Conservation (phyloP, 2,888 invertebrate genomes). For the Lithophane semibrunnea region DNA sequence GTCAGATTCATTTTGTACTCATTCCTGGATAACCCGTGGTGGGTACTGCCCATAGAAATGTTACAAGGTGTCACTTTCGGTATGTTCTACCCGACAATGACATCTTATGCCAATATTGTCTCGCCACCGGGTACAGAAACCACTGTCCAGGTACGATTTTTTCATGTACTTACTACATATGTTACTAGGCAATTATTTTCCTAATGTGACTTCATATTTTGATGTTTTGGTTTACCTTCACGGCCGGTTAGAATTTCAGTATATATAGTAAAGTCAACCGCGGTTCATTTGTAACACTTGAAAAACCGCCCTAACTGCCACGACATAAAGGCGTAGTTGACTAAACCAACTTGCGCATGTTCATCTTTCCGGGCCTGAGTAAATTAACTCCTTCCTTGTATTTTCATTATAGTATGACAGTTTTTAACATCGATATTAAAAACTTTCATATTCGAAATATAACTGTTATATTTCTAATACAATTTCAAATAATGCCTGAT, state of each 20-base stretch:
- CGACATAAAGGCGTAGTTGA: not conserved
- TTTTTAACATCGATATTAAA: not conserved
- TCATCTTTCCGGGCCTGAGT: not conserved
- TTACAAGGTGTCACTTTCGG: constrained; percentile 97
- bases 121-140: constrained; percentile 96
- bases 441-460: no score
- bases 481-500: not conserved
- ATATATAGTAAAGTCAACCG: not conserved
- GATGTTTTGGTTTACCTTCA: not conserved
- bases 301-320: not conserved
- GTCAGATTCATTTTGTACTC: constrained; percentile 96
- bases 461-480: not conserved
- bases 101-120: constrained; percentile 95
- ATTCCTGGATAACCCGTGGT: constrained; percentile 94
- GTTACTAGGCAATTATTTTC: not conserved
- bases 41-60: constrained; percentile 95
- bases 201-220: not conserved
- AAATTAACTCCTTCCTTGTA: not conserved
- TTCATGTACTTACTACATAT: not conserved
- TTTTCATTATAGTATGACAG: not conserved
- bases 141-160: constrained; percentile 93
- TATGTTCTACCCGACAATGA: constrained; percentile 96
- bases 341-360: not conserved
- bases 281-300: not conserved
- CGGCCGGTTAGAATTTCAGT: not conserved